Percentiles rank a stretch among this genome's conserved stretches.
Conservation (phyloP, 2,113 vertebrate species). For the Clinocottus analis region DNA sequence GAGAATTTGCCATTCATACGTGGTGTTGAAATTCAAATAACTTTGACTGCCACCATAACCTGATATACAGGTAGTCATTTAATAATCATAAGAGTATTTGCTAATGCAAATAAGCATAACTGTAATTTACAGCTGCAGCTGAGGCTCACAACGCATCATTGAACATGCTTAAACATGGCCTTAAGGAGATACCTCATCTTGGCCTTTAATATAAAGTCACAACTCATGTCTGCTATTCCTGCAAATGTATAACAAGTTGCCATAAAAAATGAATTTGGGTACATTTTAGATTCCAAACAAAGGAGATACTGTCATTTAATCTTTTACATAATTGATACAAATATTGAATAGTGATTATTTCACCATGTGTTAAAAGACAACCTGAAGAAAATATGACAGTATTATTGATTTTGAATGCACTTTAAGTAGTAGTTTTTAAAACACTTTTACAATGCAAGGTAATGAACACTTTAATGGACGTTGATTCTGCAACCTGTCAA, state of each 20-base stretch:
- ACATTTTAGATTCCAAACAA: constrained; percentile 3
- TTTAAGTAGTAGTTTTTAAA: constrained; percentile 49
- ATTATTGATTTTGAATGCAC: constrained; percentile 63
- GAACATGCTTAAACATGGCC: neutral
- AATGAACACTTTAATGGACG: constrained; percentile 5
- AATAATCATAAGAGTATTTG: neutral
- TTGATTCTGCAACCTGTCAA: neutral
- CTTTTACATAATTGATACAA: neutral
- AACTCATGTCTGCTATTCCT: neutral
- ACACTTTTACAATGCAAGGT: neutral
- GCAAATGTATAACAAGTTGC: neutral
- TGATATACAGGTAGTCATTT: neutral
- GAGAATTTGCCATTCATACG: neutral
- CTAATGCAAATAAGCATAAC: neutral
- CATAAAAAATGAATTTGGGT: neutral
- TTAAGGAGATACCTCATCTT: neutral
- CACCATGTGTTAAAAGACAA: constrained; percentile 36
- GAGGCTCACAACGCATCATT: neutral
- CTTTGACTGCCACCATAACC: neutral
- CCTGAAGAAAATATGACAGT: constrained; percentile 43
- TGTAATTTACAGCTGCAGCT: neutral
- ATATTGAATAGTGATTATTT: constrained; percentile 57
- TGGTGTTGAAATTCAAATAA: neutral
- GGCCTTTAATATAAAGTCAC: neutral
- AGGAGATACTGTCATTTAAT: neutral